Base-by-base conservation (phyloP, 2,888 invertebrate species). In the Caenorhabditis sp. region DNA sequence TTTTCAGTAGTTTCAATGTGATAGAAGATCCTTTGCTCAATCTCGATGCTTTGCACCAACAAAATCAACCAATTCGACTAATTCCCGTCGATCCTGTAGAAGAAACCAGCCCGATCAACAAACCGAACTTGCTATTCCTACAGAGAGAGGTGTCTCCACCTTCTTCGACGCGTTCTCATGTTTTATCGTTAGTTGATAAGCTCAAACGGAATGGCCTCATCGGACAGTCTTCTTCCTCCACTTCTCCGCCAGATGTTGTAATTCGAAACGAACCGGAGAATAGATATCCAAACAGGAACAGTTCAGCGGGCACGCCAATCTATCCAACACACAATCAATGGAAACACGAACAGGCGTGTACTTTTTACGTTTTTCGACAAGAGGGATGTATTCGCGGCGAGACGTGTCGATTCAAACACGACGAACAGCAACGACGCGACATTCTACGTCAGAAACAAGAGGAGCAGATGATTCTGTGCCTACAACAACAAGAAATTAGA, bases 341-440 rank as follows among this genome's bases (percentile, higher is more conserved):
- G 26, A 43, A 59, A 23, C 19, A 8, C 19, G 8, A 58, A 3
- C 21, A 59, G 19, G 1, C 19, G 4, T 72, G 72, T 49, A 58
- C 26, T 3, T 64, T 37, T 27, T 67, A 26, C 37, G 49, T 64
- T 12, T 49, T 49, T 31, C 21, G 49, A 21, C 58, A 51, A 19
- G 31, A 50, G 19, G 67, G 67, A 53, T 72, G 72, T 49, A 58
- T 5, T 5, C 26, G 21, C 1, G 72, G 72, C 6, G 62, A 64
- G 36, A 5, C 3, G 24, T 72, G 72, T 31, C 50, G 60, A 21
- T 72, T 57, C 19, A 31, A 53, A 43, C 72, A 72, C 36, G 57
- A 64, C 21, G 61, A 64, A 17, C 27, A 36, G 17, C 6, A 51
- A 64, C 10, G 54, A 12, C 21, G 54, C 21, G 54, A 31, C 31